These are phyloP conservation scores for Carollia perspicillata DNA, from an alignment of 2,113 vertebrate genomes.

Conservation along the genomic window DNA sequence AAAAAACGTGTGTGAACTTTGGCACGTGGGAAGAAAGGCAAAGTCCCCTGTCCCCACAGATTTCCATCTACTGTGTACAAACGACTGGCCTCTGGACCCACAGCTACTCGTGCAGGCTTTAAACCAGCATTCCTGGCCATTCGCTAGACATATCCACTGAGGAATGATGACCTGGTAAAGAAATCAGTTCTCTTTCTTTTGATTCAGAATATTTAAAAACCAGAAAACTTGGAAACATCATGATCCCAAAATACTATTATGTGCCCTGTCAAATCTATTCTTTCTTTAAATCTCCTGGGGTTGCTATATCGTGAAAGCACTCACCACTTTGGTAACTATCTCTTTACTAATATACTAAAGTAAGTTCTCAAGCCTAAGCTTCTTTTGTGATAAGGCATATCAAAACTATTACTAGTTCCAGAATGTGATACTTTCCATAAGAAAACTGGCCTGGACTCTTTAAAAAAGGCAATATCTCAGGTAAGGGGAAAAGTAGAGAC, in stretches of 20 bases:
- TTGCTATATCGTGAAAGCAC: background rate
- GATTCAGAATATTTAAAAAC: constrained; percentile 48
- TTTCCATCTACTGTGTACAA: too few species aligned
- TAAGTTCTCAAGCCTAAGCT: background rate
- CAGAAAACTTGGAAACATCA: constrained; percentile 30
- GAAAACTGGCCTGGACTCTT: background rate
- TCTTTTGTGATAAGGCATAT: background rate
- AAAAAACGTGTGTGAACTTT: background rate
- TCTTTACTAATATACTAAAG: background rate
- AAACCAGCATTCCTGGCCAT: background rate
- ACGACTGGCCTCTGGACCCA: background rate
- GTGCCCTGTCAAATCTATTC: constrained; percentile 49
- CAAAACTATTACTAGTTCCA: background rate
- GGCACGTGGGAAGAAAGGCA: background rate
- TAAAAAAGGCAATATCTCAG: background rate
- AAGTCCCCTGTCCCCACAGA: background rate
- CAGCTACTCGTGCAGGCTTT: background rate
- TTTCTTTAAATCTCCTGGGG: constrained; percentile 2
- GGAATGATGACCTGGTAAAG: constrained; percentile 16
- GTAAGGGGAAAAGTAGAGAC: background rate
- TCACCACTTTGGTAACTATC: background rate
- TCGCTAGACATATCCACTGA: background rate
- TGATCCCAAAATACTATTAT: constrained; percentile 36
- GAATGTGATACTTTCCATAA: background rate
- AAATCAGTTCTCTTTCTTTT: constrained; percentile 21